A percentile compares a stretch with the other conserved stretches of the same genome.
These are phyloP conservation scores for Brachystomella parvula DNA, from an alignment of 1,140 invertebrate species.

Conservation along the genomic window DNA sequence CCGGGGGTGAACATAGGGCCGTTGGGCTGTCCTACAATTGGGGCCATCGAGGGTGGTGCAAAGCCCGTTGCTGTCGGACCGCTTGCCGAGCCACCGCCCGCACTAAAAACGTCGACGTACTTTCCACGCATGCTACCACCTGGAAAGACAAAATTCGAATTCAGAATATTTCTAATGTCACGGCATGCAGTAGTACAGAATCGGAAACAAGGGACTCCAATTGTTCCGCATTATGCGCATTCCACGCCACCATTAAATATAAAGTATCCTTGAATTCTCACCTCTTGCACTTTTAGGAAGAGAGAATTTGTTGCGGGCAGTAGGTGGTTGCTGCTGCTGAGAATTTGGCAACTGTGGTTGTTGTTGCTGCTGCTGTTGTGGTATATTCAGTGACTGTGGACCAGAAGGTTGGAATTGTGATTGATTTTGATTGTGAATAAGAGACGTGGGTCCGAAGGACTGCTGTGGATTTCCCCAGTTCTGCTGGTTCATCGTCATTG, in stretches of 20 bases:
- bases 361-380: background rate
- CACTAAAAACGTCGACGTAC: background rate
- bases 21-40: background rate
- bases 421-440: constrained; percentile 7
- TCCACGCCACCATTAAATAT: background rate
- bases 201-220: too few species aligned
- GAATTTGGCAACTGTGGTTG: background rate
- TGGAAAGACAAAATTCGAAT: background rate
- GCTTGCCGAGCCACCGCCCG: background rate
- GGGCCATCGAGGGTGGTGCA: background rate
- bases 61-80: background rate
- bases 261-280: background rate
- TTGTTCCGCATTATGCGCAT: too few species aligned
- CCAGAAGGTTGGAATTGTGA: background rate
- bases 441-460: background rate
- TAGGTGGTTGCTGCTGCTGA: background rate
- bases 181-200: too few species aligned
- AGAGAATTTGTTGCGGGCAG: background rate
- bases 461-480: background rate
- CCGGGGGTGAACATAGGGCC: background rate
- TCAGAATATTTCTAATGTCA: background rate
- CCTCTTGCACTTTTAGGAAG: background rate
- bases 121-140: background rate
- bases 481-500: background rate
- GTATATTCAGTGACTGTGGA: constrained; percentile 4